Percentiles rank a stretch among this genome's conserved stretches.
Evolutionary conservation across 2,113 vertebrate genomes (phyloP).

Genomic region (Tauraco erythrolophus): DNA sequence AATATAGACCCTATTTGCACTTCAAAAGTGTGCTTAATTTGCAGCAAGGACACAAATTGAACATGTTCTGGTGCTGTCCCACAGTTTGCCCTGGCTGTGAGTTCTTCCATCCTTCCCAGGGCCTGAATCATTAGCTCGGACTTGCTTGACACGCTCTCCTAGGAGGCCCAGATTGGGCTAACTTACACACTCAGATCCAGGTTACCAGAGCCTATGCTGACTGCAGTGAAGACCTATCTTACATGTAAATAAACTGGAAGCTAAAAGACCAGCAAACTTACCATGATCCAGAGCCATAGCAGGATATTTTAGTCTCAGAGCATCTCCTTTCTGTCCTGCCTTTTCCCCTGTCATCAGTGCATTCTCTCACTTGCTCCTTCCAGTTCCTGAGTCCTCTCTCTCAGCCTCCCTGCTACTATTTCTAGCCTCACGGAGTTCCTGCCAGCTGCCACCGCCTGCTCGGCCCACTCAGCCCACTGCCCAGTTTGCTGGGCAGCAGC

Average conservation of each 20-base stretch:
- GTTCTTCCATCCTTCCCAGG: not conserved
- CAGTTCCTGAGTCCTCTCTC: not conserved
- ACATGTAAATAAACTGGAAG: not conserved
- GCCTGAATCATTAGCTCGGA: not conserved
- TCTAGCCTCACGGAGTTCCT: not conserved
- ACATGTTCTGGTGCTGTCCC: not conserved
- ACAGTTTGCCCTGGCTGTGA: not conserved
- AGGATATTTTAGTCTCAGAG: not conserved
- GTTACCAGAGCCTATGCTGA: not conserved
- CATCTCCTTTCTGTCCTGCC: not conserved
- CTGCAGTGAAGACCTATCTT: not conserved
- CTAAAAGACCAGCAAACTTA: not conserved
- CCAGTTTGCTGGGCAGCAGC: not conserved
- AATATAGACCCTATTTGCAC: not conserved
- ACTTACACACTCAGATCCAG: not conserved
- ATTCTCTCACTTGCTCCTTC: not conserved
- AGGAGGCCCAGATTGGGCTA: not conserved
- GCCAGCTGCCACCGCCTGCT: not conserved
- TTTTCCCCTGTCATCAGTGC: not conserved
- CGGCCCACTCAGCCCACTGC: not conserved
- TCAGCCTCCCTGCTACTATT: not conserved
- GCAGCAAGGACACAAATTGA: not conserved
- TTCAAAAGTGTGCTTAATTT: not conserved
- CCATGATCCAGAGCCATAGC: not conserved
- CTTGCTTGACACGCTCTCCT: not conserved